Base-by-base conservation (phyloP, 2,888 invertebrate genomes). In the Incurvaria masculella region DNA sequence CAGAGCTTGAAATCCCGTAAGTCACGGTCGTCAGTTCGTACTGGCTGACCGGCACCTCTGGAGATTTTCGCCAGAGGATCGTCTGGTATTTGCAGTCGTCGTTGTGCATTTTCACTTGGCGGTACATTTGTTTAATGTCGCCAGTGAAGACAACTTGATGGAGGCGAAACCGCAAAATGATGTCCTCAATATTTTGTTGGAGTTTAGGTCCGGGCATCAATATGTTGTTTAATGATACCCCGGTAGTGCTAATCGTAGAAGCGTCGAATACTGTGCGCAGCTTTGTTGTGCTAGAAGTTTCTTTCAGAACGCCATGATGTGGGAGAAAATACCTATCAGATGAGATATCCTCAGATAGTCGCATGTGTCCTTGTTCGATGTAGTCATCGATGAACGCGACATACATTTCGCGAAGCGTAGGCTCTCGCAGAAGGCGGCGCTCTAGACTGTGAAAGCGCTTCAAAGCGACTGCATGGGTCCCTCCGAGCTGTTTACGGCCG, bases 91-190 rank as follows among this genome's bases (percentile, higher is more conserved):
- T 33, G 18, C 52, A 41, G 23, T 58, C 55, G 6, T 52, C 42
- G 3, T 48, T 38, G 10, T 51, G 38, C 41, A 58, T 19, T 4
- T 45, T 44, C 2, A 56, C 51, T 21, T 54, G 52, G 11, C 55
- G 52, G 46, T 54, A 58, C 55, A 58, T 57, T 26, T 56, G 52
- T n/a, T 53, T 53, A 4, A 58, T 53, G 27, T 58, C 57, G 40
- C 52, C 50, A 1, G 57, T 57, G 40, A 59, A 52, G 4, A 55
- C 57, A 38, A 54, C 44, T 11, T 33, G 20, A 33, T 55, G 53
- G 8, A 45, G 38, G 21, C 56, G 46, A 21, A 56, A 57, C 4
- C 55, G 50, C 14, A 52, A 19, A 19, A 59, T 53, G 1, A 57
- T 52, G 20, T 55, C 49, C 26, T 52, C 51, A 42, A 57, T 21